These are phyloP conservation scores for Nibea albiflora DNA, from an alignment of 2,113 vertebrate species.

Conservation along the genomic window DNA sequence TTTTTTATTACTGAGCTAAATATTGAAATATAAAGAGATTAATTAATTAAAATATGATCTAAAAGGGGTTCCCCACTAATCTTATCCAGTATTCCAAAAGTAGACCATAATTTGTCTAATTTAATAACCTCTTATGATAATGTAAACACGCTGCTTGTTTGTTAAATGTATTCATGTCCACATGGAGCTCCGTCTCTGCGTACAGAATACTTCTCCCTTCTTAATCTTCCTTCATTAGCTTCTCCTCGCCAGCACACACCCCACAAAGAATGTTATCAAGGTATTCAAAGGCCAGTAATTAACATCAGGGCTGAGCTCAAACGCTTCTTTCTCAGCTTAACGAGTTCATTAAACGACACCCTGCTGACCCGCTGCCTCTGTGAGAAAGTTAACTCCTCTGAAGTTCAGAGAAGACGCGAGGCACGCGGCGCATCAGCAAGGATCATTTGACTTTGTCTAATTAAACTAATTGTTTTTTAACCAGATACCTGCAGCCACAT, in stretches of 20 bases:
- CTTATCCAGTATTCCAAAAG: neutral
- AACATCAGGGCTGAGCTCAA: neutral
- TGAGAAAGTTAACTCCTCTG: neutral
- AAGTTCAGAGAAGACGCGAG: slow-evolving; percentile 1
- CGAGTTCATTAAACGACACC: neutral
- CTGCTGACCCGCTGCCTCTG: neutral
- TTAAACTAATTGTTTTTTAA: neutral
- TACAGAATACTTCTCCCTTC: neutral
- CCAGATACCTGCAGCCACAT: neutral
- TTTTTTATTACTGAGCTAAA: too few relatives aligned
- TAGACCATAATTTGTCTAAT: neutral
- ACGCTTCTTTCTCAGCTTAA: neutral
- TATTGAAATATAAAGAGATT: too few relatives aligned
- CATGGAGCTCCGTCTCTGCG: neutral
- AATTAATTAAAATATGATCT: too few relatives aligned
- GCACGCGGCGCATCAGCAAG: too few relatives aligned
- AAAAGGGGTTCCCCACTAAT: too few relatives aligned
- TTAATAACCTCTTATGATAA: neutral
- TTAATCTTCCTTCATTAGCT: neutral
- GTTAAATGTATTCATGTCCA: slow-evolving; percentile 2
- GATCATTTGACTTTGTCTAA: too few relatives aligned
- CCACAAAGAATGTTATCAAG: neutral
- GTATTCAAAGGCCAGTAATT: slow-evolving; percentile 11
- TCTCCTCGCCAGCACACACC: neutral
- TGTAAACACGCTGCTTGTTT: neutral